phyloP scores from a whole-genome alignment of 2,113 vertebrate species.

The Nipponia nippon region DNA sequence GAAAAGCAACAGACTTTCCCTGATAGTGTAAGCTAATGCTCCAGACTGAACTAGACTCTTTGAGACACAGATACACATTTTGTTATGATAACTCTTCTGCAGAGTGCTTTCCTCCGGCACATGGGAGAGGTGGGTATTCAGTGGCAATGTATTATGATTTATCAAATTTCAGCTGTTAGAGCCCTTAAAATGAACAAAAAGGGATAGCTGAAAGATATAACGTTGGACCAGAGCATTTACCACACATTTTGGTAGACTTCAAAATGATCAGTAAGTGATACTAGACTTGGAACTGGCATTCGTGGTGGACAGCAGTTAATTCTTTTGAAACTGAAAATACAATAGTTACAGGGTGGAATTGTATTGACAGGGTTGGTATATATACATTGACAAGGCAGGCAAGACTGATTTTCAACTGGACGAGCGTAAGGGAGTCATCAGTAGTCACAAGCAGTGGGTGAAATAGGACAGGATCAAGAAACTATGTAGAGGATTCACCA shows the following conservation, averaged over 20 bases:
- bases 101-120: neutral
- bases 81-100: neutral
- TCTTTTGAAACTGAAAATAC: neutral
- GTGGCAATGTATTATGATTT: neutral
- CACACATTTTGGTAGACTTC: neutral
- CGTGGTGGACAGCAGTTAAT: neutral
- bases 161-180: neutral
- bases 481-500: neutral
- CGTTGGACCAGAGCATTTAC: neutral
- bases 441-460: neutral
- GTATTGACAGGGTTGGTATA: neutral
- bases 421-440: neutral
- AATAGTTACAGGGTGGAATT: neutral
- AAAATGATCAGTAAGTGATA: neutral
- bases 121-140: neutral
- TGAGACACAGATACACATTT: neutral
- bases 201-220: neutral
- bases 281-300: neutral
- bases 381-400: neutral
- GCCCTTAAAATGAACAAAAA: neutral
- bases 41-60: neutral
- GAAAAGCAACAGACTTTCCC: neutral
- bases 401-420: neutral
- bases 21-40: neutral
- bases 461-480: neutral